A percentile compares a stretch with the other conserved stretches of the same genome.
Conservation (phyloP, 2,113 vertebrate species). For the Daubentonia madagascariensis region DNA sequence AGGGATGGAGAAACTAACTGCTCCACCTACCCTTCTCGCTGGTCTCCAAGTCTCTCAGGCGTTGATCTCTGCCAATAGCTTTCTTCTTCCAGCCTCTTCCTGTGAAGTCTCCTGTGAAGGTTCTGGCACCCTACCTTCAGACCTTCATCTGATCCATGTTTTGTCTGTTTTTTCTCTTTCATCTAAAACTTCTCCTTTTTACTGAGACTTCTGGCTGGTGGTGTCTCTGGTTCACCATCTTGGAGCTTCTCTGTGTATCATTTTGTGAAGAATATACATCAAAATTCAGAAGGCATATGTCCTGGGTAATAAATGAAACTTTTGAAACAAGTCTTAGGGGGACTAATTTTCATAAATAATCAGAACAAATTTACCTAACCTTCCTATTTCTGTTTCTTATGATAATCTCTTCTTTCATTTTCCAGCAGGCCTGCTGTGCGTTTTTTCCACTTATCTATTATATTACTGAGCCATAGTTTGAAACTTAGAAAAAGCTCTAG, state of each 20-base stretch:
- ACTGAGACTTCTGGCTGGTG: no score
- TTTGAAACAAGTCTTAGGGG: not conserved
- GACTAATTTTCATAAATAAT: not conserved
- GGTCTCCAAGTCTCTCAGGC: no score
- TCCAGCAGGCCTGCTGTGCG: not conserved
- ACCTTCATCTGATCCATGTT: no score
- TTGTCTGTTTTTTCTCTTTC: no score
- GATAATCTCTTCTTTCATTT: not conserved
- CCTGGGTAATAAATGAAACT: not conserved
- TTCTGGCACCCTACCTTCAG: no score
- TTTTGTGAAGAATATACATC: not conserved
- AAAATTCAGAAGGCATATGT: not conserved
- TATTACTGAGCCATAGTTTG: not conserved
- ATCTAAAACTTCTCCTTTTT: no score
- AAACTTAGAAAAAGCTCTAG: not conserved
- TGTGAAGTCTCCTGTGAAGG: no score
- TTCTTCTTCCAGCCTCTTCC: no score
- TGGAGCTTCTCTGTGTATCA: not conserved
- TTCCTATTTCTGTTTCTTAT: not conserved
- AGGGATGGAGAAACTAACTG: no score
- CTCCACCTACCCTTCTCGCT: no score
- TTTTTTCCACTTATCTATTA: not conserved
- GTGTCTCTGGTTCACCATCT: no score
- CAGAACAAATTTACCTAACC: not conserved
- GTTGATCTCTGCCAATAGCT: no score